phyloP scores from a whole-genome alignment of 1,140 invertebrate species.

The Drosophila paulistorum region DNA sequence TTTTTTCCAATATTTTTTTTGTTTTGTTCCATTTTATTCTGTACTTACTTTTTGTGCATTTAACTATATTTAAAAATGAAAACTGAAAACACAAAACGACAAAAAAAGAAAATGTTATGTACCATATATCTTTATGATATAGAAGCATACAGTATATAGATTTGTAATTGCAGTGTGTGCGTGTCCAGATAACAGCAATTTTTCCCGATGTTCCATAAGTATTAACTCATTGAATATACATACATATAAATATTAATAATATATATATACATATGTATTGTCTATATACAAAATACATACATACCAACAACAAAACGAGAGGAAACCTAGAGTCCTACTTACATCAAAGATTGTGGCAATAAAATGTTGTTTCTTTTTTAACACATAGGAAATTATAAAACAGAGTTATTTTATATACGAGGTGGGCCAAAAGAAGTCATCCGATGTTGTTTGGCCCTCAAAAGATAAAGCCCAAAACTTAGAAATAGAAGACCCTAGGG shows the following conservation, averaged over 20 bases:
- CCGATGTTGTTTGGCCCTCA: too few species aligned
- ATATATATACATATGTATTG: constrained; percentile 44
- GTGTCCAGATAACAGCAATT: constrained; percentile 53
- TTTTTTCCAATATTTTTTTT: constrained; percentile 25
- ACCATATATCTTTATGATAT: constrained; percentile 36
- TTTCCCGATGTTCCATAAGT: constrained; percentile 66
- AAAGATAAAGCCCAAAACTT: too few species aligned
- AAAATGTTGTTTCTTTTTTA: constrained; percentile 45
- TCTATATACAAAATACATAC: constrained; percentile 36
- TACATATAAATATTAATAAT: constrained; percentile 49
- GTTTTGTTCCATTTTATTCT: constrained; percentile 35
- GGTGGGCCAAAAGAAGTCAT: too few species aligned
- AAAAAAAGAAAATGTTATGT: constrained; percentile 51
- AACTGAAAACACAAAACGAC: constrained; percentile 10
- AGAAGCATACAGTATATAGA: constrained; percentile 3
- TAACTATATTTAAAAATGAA: constrained; percentile 43
- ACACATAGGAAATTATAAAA: neutral
- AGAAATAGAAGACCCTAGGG: too few species aligned
- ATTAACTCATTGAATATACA: constrained; percentile 75
- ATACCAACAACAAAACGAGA: constrained; percentile 21
- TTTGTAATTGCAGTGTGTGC: constrained; percentile 29
- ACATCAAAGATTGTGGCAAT: constrained; percentile 51
- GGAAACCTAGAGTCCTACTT: constrained; percentile 7
- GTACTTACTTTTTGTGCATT: constrained; percentile 63
- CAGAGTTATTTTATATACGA: too few species aligned